Evolutionary conservation across 1,140 invertebrate species (phyloP).

Genomic region (Heliconius congener): DNA sequence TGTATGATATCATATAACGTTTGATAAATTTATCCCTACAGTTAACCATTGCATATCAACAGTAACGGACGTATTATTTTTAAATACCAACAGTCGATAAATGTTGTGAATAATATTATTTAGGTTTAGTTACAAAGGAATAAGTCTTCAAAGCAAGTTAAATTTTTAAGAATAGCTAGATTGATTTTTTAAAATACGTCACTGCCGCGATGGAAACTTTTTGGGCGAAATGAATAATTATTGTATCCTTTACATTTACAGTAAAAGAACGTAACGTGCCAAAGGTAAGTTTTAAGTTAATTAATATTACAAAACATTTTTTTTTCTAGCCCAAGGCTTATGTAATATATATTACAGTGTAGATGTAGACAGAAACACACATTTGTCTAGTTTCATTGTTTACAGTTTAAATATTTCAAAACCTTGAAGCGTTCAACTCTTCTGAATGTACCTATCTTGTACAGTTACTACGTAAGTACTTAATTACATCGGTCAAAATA

Average conservation of each 20-base stretch:
- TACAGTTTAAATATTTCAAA: neutral
- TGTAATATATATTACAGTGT: too few relatives aligned
- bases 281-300: neutral
- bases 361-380: too few relatives aligned
- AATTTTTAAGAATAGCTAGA: too few relatives aligned
- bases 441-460: neutral
- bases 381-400: neutral
- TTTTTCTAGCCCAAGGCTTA: neutral
- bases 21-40: slow-evolving; percentile 4
- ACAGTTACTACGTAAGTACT: neutral
- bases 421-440: neutral
- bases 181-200: neutral
- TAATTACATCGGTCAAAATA: neutral
- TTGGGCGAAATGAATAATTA: too few relatives aligned
- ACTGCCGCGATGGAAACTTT: too few relatives aligned
- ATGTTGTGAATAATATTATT: neutral
- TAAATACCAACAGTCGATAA: slow-evolving; percentile 12
- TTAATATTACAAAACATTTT: neutral
- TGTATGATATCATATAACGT: slow-evolving; percentile 2
- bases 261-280: neutral
- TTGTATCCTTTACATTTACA: neutral
- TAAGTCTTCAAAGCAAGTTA: neutral
- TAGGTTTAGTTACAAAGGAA: neutral
- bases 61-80: slow-evolving; percentile 21
- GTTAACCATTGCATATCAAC: slow-evolving; percentile 17